Evolutionary conservation across 1,140 invertebrate genomes (phyloP), one percentile per base, ranked within the genome.

Genomic region (Colletes gigas): DNA sequence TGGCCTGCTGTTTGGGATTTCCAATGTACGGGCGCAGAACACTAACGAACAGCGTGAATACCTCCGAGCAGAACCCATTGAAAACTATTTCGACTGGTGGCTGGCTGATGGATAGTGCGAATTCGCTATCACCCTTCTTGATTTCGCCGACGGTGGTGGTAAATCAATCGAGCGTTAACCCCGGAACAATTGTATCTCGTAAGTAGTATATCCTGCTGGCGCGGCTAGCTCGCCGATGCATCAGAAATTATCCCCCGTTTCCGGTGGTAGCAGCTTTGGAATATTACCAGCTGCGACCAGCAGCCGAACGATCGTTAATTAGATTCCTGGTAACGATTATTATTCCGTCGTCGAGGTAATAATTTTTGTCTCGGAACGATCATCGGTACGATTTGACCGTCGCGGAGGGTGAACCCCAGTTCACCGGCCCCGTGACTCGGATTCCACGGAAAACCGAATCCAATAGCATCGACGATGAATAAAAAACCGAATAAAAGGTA

Each of bases 181-280:
- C 19, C 17, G 21, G 67, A 77, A 50, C 74, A 60, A 77, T 77
- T 60, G 75, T 44, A 60, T 52, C 55, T 77, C 66, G 44, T 70
- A 77, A 77, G 76, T 78, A 71, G 57, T 39, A 52, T 78, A 54
- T 78, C 68, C 76, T 71, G 68, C 59, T 39, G 4, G 14, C 57
- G 14, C 54, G 55, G 65, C 74, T 10, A 47, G 63, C 50, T 19
- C 19, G 41, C 12, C 57, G 59, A 78, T 78, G 59, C 50, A 72
- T 44, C 39, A 77, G 75, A 77, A 70, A 78, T 78, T 72, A 71
- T 72, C 68, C 68, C 68, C 30, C 39, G 76, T 78, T 78, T 78
- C 76, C 76, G 59, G 59, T 54, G 30, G 59, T 60, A 8, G 62
- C 30, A 10, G 30, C 30, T 52, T 78, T 21, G 68, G 30, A 63